phyloP scores from a whole-genome alignment of 2,888 invertebrate species.

The Euplagia quadripunctaria region DNA sequence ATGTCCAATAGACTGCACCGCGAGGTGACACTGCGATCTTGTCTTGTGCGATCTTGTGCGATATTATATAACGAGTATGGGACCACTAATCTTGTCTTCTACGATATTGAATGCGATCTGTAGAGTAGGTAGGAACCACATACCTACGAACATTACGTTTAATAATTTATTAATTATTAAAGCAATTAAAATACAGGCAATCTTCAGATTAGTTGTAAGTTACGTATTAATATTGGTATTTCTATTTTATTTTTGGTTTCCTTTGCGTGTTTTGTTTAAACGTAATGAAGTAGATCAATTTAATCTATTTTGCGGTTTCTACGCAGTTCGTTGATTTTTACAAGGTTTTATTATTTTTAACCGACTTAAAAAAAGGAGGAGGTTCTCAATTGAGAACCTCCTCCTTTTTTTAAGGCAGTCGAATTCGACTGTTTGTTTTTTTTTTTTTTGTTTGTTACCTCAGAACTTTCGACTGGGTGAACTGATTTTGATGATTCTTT shows the following conservation, averaged over 20 bases:
- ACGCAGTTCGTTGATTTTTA: not conserved
- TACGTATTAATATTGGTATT: not conserved
- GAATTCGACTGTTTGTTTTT: no score
- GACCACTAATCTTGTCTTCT: not conserved
- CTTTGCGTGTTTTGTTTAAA: not conserved
- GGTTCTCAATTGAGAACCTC: no score
- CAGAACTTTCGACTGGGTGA: no score
- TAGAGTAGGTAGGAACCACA: not conserved
- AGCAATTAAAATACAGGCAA: not conserved
- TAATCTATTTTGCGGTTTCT: not conserved
- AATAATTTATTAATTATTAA: not conserved
- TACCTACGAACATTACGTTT: not conserved
- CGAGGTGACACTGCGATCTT: conserved; percentile 21
- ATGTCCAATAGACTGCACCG: conserved; percentile 16
- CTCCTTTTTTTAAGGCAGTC: no score
- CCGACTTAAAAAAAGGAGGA: no score
- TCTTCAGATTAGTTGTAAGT: not conserved
- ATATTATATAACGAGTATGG: not conserved
- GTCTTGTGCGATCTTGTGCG: conserved; percentile 14
- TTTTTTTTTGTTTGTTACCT: no score
- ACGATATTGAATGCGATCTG: not conserved
- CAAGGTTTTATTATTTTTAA: not conserved
- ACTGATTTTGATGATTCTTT: no score
- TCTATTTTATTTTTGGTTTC: not conserved
- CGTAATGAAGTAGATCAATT: not conserved